A percentile compares a stretch with the other conserved stretches of the same genome.
Conservation (phyloP, 2,113 vertebrate species). For the Nasalis larvatus region DNA sequence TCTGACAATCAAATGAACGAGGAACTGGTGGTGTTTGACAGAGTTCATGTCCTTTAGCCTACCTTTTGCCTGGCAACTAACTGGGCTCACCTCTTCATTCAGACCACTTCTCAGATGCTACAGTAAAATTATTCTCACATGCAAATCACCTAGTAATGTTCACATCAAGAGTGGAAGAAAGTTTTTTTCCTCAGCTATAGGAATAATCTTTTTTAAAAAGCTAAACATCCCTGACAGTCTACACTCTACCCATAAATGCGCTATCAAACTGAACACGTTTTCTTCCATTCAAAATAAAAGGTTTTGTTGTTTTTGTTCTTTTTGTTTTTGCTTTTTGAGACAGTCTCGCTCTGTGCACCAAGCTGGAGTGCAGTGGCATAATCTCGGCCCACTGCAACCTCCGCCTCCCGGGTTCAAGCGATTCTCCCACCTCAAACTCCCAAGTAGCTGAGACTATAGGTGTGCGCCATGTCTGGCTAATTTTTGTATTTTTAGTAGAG, state of each 20-base stretch:
- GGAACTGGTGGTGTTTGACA: neutral
- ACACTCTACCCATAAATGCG: neutral
- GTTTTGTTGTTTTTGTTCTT: neutral
- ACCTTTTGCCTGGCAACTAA: slow-evolving; percentile 47
- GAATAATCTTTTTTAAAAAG: neutral
- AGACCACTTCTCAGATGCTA: neutral
- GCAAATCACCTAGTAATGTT: slow-evolving; percentile 5
- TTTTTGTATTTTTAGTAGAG: too few species aligned
- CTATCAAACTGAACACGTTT: neutral
- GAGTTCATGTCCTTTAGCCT: neutral
- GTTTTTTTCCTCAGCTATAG: neutral
- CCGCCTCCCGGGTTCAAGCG: too few species aligned
- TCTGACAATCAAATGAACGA: neutral
- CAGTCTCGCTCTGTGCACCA: too few species aligned
- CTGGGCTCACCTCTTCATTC: neutral
- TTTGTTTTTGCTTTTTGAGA: too few species aligned
- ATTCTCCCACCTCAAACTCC: too few species aligned
- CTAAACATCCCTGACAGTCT: neutral
- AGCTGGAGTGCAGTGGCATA: too few species aligned
- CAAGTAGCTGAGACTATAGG: too few species aligned
- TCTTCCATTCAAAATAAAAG: neutral
- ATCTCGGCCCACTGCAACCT: too few species aligned
- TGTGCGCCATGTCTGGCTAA: too few species aligned
- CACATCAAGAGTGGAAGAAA: neutral
- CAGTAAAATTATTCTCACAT: slow-evolving; percentile 40